Evolutionary conservation across 53 echinoderm and acorn worm species (phyloP).

Genomic region (Holothuria leucospilota): DNA sequence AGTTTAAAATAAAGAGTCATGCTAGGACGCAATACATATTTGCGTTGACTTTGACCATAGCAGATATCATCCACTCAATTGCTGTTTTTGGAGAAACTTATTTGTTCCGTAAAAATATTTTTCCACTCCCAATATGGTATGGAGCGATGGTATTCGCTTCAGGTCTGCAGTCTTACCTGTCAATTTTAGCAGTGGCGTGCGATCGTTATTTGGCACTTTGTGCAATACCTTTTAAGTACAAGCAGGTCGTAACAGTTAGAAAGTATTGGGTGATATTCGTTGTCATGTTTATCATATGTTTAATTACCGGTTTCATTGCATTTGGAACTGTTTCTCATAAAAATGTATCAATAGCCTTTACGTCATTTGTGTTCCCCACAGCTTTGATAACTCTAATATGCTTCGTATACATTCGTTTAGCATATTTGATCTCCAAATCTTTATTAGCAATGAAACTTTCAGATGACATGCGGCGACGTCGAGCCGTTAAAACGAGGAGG

Average conservation of each 20-base stretch:
- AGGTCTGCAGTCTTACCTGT: neutral
- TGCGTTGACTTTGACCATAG: neutral
- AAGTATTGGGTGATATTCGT: neutral
- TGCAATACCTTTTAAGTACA: neutral
- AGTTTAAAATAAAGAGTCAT: neutral
- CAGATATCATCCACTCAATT: neutral
- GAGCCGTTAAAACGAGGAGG: neutral
- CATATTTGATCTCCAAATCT: neutral
- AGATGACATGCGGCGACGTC: neutral
- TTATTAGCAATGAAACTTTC: neutral
- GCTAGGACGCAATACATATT: neutral
- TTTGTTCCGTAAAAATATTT: neutral
- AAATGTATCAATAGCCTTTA: neutral
- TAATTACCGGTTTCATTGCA: neutral
- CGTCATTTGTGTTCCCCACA: neutral
- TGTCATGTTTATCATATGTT: neutral
- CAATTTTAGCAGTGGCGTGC: neutral
- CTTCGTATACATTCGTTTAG: neutral
- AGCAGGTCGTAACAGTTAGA: neutral
- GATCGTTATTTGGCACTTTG: constrained; percentile 17
- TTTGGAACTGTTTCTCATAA: neutral
- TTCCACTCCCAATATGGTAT: neutral
- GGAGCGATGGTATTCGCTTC: neutral
- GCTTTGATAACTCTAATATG: neutral
- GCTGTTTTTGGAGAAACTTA: neutral